Conservation (phyloP, 1,140 invertebrate genomes). For the Drosophila nannoptera region DNA sequence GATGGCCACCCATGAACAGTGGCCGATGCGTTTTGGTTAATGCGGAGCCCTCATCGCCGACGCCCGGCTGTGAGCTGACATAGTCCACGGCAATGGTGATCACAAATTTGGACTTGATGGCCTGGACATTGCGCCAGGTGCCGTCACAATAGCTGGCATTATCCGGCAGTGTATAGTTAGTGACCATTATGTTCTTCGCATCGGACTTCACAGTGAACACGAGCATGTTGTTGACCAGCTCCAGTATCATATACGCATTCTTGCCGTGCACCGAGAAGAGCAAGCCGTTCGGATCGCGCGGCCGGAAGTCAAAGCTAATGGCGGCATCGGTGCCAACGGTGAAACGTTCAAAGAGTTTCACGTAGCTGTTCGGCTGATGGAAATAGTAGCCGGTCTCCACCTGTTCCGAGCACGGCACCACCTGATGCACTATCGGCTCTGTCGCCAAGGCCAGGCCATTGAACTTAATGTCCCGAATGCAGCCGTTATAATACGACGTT, state of each 20-base stretch:
- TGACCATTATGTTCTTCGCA: constrained; percentile 85
- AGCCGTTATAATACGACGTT: constrained; percentile 88
- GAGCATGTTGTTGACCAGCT: constrained; percentile 91
- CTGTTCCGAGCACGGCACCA: constrained; percentile 89
- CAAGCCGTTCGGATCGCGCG: constrained; percentile 89
- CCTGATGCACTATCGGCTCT: constrained; percentile 81
- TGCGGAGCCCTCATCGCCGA: constrained; percentile 84
- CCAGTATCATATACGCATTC: constrained; percentile 90
- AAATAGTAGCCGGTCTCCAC: constrained; percentile 95
- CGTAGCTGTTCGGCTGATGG: constrained; percentile 81
- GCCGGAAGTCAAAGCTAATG: constrained; percentile 92
- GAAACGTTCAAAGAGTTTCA: constrained; percentile 85
- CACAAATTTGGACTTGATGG: constrained; percentile 75
- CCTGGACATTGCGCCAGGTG: constrained; percentile 88
- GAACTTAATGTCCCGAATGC: constrained; percentile 89
- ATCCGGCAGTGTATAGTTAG: constrained; percentile 85
- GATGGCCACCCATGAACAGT: constrained; percentile 93
- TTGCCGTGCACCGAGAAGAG: constrained; percentile 90
- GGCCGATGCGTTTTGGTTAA: constrained; percentile 90
- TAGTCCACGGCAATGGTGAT: constrained; percentile 70
- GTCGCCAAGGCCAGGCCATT: constrained; percentile 84
- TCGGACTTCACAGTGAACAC: constrained; percentile 92
- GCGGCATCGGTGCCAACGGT: constrained; percentile 88
- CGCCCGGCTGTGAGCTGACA: constrained; percentile 66
- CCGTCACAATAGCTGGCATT: constrained; percentile 93